These are phyloP conservation scores for Mycteria americana DNA, from an alignment of 2,797 vertebrate genomes.

Conservation along the genomic window DNA sequence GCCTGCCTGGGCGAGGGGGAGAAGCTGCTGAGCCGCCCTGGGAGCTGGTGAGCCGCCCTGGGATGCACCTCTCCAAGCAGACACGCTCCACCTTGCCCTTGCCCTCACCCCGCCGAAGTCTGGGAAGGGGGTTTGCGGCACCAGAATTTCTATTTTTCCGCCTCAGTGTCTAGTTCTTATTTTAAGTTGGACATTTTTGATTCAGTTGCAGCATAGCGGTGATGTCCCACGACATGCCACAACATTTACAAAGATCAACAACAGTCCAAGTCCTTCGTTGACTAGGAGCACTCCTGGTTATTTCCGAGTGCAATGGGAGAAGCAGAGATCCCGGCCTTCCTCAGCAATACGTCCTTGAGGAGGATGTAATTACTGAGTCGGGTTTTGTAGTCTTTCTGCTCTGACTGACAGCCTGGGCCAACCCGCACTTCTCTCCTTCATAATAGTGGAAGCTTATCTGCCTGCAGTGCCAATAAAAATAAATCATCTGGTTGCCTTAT, in stretches of 20 bases:
- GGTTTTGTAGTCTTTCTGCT: not conserved
- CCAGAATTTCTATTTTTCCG: not conserved
- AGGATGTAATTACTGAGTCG: not conserved
- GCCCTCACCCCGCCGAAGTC: not conserved
- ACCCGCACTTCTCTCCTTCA: not conserved
- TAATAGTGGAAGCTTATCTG: not conserved
- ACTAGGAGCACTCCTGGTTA: not conserved
- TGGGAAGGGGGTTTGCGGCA: not conserved
- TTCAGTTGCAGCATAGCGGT: not conserved
- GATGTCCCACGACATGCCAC: not conserved
- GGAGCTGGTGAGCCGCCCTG: not conserved
- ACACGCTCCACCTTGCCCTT: not conserved
- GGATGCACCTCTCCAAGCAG: not conserved
- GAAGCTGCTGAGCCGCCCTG: not conserved
- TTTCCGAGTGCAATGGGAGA: not conserved
- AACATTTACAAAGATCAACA: not conserved
- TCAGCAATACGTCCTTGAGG: not conserved
- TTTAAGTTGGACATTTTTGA: not conserved
- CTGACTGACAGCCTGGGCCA: not conserved
- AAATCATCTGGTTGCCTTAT: slow-evolving; percentile 56
- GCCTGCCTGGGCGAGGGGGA: not conserved
- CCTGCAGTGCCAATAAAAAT: slow-evolving; percentile 51
- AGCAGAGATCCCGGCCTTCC: not conserved
- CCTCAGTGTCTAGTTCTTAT: not conserved
- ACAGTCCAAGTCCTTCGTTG: not conserved